Evolutionary conservation across 2,797 vertebrate genomes (phyloP).

Genomic region (Caiman crocodilus): DNA sequence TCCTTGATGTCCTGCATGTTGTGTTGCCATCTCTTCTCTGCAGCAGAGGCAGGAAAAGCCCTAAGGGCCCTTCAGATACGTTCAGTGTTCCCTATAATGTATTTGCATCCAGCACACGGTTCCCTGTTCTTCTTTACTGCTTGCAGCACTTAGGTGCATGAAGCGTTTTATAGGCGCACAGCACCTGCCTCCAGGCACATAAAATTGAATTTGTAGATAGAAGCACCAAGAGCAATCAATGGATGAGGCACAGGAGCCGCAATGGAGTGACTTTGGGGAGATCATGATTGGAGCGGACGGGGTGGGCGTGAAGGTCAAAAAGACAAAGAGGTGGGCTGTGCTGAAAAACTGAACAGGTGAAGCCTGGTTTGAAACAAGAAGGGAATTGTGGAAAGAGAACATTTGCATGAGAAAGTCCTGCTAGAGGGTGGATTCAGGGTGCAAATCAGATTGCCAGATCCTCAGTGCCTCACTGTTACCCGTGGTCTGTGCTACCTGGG

Average conservation of each 20-base stretch:
- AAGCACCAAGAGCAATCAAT: neutral
- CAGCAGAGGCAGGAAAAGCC: neutral
- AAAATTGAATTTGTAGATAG: neutral
- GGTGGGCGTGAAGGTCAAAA: neutral
- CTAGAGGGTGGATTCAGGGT: neutral
- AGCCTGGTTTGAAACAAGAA: neutral
- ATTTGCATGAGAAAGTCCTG: neutral
- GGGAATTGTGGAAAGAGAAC: neutral
- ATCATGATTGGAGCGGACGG: no score
- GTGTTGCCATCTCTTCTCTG: neutral
- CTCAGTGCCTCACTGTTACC: neutral
- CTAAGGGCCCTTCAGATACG: neutral
- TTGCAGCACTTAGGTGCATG: neutral
- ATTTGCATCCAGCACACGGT: neutral
- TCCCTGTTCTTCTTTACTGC: neutral
- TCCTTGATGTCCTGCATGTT: neutral
- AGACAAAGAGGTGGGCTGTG: neutral
- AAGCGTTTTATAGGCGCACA: neutral
- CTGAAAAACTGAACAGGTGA: neutral
- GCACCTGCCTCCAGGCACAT: neutral
- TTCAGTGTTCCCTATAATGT: neutral
- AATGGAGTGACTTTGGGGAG: neutral
- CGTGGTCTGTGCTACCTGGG: neutral
- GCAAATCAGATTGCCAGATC: neutral
- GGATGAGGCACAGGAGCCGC: neutral